These are phyloP conservation scores for Ficedula albicollis DNA, from an alignment of 2,797 vertebrate species.

Conservation along the genomic window DNA sequence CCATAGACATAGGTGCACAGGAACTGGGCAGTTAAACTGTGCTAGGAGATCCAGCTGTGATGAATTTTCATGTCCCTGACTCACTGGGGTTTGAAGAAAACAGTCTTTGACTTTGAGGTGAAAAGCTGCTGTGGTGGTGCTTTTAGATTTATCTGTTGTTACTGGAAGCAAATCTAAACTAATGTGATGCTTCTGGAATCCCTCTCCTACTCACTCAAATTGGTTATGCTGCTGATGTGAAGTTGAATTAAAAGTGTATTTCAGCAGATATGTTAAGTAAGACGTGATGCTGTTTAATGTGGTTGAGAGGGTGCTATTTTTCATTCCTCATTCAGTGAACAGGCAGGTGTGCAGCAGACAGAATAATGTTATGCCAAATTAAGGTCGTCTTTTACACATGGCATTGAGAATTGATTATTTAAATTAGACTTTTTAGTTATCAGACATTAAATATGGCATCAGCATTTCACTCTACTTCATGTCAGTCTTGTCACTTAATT, in stretches of 20 bases:
- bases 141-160: not conserved
- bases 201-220: conserved; percentile 1
- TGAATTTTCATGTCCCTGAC: conserved; percentile 3
- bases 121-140: not conserved
- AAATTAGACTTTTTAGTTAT: conserved; percentile 73
- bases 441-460: conserved; percentile 74
- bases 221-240: not conserved
- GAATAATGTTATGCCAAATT: conserved; percentile 82
- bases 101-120: not conserved
- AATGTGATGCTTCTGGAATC: conserved; percentile 29
- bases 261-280: conserved; percentile 56
- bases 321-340: conserved; percentile 61
- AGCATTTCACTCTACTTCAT: conserved; percentile 71
- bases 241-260: conserved; percentile 49
- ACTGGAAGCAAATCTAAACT: conserved; percentile 23
- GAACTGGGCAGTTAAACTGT: not conserved
- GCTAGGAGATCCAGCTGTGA: not conserved
- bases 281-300: conserved; percentile 40
- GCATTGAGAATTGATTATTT: conserved; percentile 74
- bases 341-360: conserved; percentile 75
- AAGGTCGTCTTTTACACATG: conserved; percentile 76
- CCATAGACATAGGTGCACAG: not conserved
- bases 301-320: conserved; percentile 66
- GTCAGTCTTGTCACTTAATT: conserved; percentile 60
- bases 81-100: not conserved